Conservation (phyloP, 1,140 invertebrate species). For the Drosophila yakuba region DNA sequence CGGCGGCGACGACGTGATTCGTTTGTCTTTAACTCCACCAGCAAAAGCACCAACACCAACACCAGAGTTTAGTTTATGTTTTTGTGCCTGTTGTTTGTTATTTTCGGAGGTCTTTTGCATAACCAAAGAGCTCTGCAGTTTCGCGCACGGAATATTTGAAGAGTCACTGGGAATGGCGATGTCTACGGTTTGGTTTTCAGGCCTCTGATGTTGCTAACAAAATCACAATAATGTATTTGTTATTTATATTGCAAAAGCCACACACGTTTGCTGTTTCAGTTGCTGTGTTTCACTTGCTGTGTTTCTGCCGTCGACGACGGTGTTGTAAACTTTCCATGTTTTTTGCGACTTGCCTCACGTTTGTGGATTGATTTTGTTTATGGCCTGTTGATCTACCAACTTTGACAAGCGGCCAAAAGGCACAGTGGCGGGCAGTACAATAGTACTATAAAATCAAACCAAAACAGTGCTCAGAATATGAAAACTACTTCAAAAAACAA, state of each 20-base stretch:
- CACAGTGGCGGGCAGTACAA: background rate
- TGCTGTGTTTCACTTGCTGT: constrained; percentile 15
- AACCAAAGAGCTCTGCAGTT: constrained; percentile 59
- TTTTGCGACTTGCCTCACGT: constrained; percentile 50
- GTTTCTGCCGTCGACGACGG: constrained; percentile 14
- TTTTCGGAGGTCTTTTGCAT: constrained; percentile 58
- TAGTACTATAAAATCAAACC: background rate
- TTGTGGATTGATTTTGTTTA: constrained; percentile 47
- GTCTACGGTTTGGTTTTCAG: constrained; percentile 8
- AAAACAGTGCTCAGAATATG: background rate
- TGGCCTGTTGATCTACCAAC: constrained; percentile 36
- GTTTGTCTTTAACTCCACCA: constrained; percentile 26
- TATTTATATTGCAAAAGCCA: constrained; percentile 65
- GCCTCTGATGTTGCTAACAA: constrained; percentile 43
- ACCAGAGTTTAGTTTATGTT: constrained; percentile 26
- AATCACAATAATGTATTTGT: constrained; percentile 46
- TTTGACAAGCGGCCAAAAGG: constrained; percentile 12
- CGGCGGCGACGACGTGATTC: constrained; percentile 57
- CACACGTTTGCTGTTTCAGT: constrained; percentile 26
- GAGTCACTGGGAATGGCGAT: constrained; percentile 48
- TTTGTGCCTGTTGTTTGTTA: constrained; percentile 24
- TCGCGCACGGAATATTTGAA: constrained; percentile 75
- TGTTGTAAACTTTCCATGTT: constrained; percentile 72
- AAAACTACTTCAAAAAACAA: background rate
- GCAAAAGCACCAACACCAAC: background rate